Evolutionary conservation across 2,113 vertebrate genomes (phyloP).

Genomic region (Otis tarda): DNA sequence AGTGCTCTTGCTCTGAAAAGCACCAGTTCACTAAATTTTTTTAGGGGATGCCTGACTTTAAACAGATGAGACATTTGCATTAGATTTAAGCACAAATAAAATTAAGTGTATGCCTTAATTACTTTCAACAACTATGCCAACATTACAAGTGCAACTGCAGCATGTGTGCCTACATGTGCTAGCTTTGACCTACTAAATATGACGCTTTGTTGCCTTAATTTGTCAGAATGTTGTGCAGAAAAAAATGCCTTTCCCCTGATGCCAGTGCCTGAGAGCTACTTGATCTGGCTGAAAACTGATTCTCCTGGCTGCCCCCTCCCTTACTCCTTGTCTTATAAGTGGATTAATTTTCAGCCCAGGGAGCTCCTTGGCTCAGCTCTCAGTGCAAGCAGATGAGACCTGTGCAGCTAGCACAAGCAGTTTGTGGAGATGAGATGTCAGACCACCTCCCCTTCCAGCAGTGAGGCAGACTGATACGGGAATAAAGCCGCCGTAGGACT

Average conservation of each 20-base stretch:
- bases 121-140: background rate
- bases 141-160: background rate
- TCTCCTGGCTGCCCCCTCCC: background rate
- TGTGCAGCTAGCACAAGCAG: background rate
- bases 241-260: background rate
- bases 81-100: background rate
- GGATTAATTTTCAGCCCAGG: constrained; percentile 16
- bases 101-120: background rate
- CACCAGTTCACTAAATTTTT: background rate
- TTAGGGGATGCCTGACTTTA: background rate
- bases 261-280: background rate
- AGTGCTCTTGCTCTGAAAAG: background rate
- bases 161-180: background rate
- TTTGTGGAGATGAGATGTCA: background rate
- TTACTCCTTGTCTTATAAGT: background rate
- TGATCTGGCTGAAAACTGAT: background rate
- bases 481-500: background rate
- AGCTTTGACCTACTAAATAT: background rate
- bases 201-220: background rate
- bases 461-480: background rate
- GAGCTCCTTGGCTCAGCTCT: background rate
- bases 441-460: background rate
- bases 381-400: background rate
- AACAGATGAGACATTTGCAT: background rate
- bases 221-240: background rate